phyloP scores from a whole-genome alignment of 1,140 invertebrate genomes.

The Pseudomyrmex flavicornis region DNA sequence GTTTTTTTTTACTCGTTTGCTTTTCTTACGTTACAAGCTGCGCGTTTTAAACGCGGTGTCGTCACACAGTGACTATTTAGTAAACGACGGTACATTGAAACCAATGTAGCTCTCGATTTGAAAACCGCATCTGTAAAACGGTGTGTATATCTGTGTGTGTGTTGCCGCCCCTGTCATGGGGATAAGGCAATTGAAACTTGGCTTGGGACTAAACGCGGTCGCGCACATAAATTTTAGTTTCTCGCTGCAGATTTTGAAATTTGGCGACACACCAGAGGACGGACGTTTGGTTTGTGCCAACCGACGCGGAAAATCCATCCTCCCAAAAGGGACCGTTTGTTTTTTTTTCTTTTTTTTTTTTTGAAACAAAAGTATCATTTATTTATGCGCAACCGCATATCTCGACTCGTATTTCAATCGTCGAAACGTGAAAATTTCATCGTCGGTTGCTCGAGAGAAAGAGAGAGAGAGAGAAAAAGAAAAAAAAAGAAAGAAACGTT shows the following conservation, averaged over 20 bases:
- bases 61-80: neutral
- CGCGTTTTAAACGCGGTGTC: neutral
- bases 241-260: neutral
- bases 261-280: neutral
- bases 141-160: too few relatives aligned
- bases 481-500: neutral
- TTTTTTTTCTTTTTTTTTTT: neutral
- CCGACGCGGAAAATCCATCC: neutral
- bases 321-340: neutral
- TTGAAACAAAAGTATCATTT: neutral
- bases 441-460: neutral
- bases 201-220: constrained; percentile 7
- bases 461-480: too few relatives aligned
- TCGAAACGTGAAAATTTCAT: constrained; percentile 1
- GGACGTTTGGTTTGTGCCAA: neutral
- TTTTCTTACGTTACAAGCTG: neutral
- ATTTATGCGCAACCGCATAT: neutral
- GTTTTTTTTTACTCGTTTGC: neutral
- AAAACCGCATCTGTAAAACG: constrained; percentile 6
- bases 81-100: neutral
- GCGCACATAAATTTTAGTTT: constrained; percentile 34
- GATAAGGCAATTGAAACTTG: constrained; percentile 49
- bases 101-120: neutral
- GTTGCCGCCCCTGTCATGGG: neutral
- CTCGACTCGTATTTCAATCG: neutral